Base-by-base conservation (phyloP, 2,888 invertebrate species). In the Celastrina argiolus region DNA sequence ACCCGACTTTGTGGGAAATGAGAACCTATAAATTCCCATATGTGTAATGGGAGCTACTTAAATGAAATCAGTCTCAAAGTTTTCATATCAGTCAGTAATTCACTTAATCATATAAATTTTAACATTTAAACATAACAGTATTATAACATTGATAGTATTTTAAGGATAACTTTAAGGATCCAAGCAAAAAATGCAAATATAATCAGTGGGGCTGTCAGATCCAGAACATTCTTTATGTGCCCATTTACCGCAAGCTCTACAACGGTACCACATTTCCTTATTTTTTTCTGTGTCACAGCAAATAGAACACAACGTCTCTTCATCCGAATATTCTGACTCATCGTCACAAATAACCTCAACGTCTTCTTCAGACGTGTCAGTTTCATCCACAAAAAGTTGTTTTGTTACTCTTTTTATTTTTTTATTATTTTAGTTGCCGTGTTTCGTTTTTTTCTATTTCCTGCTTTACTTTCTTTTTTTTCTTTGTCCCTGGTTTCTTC, bases 191-290 rank as follows among this genome's bases (percentile, higher is more conserved):
- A 26, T 8, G 58, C 31, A 69, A 63, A 67, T 70, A 67, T 68
- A 69, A 68, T 22, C 18, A 72, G 59, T 67, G 18, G 73, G 69
- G 41, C 65, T 69, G 45, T 69, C 71, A 69, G 18, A 42, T 41
- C 72, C 73, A 72, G 72, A 72, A 69, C 70, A 72, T 66, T 72
- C 67, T 71, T 72, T 66, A 59, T 74, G 71, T n/a, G 71, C 71
- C 71, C 72, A 73, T 14, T 74, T 72, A 59, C 72, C 70, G 36
- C 59, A 61, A 58, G 31, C 28, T 58, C 31, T 58, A 31, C 31
- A 58, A 58, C 28, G 58, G 67, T 73, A 73, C 72, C 74, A 74
- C 72, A 71, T 71, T 56, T 73, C 72, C 12, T 63, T 59, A 72
- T 64, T 66, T 71, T 71, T 72, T 67, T 71, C 72, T 56, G 67